Conservation (phyloP, 1,140 invertebrate species). For the Panagrolaimus sp. region DNA sequence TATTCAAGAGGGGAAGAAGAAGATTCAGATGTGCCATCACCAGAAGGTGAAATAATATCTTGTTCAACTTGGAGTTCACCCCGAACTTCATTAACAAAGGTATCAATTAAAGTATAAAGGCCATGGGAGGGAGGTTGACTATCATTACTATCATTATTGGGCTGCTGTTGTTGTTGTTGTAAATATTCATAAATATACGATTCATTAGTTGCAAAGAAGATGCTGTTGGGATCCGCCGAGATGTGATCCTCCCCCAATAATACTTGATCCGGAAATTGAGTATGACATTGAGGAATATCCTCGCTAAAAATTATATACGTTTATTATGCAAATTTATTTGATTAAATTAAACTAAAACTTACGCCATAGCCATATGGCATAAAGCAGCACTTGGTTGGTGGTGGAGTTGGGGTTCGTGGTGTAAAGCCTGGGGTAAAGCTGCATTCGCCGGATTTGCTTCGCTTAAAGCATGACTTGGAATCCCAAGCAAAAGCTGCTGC, state of each 20-base stretch:
- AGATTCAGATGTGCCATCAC: neutral
- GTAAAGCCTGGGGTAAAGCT: neutral
- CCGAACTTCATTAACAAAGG: neutral
- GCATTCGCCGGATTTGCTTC: neutral
- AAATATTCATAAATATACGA: neutral
- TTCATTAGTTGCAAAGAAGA: slow-evolving; percentile 1
- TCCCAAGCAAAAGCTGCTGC: neutral
- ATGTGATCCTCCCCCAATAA: neutral
- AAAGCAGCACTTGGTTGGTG: slow-evolving; percentile 7
- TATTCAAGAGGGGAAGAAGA: no score
- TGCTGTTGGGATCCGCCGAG: neutral
- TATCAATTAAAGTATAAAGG: no score
- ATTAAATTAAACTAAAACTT: neutral
- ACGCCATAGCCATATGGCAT: neutral
- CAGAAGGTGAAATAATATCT: neutral
- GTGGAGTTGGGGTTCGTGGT: neutral
- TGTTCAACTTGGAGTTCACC: neutral
- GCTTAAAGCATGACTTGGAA: slow-evolving; percentile 15
- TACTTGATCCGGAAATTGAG: slow-evolving; percentile 12
- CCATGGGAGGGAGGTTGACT: no score
- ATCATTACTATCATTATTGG: neutral
- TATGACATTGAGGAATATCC: neutral
- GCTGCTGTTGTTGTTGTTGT: neutral
- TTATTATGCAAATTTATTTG: no score
- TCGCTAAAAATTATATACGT: neutral